Percentiles rank a stretch among this genome's conserved stretches.
Evolutionary conservation across 2,113 vertebrate species (phyloP).

Genomic region (Apteryx owenii): DNA sequence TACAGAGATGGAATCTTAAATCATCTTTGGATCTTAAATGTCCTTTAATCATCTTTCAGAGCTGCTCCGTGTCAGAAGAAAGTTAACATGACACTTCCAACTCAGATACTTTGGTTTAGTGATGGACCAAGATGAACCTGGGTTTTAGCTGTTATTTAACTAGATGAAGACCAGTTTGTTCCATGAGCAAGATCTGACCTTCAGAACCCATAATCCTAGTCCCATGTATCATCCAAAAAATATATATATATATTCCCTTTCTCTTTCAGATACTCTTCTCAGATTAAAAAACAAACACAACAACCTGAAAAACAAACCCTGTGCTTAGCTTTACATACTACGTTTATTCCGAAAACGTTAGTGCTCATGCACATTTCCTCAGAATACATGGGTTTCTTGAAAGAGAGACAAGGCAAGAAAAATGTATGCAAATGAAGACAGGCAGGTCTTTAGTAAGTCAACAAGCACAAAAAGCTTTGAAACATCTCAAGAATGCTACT

Average conservation of each 20-base stretch:
- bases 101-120: not conserved
- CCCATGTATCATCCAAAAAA: not conserved
- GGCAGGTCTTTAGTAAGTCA: not conserved
- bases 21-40: not conserved
- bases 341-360: not conserved
- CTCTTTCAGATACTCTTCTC: not conserved
- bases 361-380: not conserved
- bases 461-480: not conserved
- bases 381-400: not conserved
- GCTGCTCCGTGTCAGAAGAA: not conserved
- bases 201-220: not conserved
- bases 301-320: accelerated
- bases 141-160: not conserved
- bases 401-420: not conserved
- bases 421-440: not conserved
- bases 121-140: not conserved
- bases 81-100: not conserved
- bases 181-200: not conserved
- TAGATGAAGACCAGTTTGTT: not conserved
- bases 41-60: not conserved
- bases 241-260: not conserved
- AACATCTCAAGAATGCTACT: not conserved
- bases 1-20: not conserved
- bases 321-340: not conserved
- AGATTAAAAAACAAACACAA: not conserved